Evolutionary conservation across 2,797 vertebrate genomes (phyloP).

Genomic region (Crocidura indochinensis): DNA sequence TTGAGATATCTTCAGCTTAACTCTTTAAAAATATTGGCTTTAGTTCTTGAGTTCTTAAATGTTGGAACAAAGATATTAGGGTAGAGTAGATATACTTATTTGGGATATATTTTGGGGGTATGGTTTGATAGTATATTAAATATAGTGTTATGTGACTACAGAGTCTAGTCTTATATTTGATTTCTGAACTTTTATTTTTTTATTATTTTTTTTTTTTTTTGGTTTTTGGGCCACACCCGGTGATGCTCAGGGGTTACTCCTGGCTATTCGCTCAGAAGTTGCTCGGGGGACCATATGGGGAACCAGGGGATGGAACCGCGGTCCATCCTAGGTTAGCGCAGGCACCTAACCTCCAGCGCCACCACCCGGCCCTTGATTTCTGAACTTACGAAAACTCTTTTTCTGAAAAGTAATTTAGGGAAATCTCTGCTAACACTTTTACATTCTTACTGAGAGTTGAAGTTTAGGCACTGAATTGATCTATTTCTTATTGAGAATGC

Average conservation of each 20-base stretch:
- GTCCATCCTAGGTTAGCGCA: too few relatives aligned
- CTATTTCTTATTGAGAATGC: constrained; percentile 60
- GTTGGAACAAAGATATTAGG: background rate
- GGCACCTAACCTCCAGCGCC: too few relatives aligned
- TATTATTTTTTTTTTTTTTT: too few relatives aligned
- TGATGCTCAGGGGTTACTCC: too few relatives aligned
- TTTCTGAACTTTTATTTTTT: constrained; percentile 12
- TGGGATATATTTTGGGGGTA: background rate
- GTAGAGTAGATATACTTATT: constrained; percentile 46
- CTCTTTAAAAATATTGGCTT: constrained; percentile 19
- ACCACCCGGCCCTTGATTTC: too few relatives aligned
- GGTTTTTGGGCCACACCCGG: too few relatives aligned
- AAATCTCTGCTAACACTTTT: constrained; percentile 45
- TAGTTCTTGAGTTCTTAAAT: constrained; percentile 48
- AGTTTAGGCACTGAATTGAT: constrained; percentile 62
- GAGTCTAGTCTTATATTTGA: background rate
- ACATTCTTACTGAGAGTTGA: constrained; percentile 7
- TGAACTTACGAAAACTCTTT: constrained; percentile 54
- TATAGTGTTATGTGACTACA: constrained; percentile 3
- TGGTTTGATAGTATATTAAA: constrained; percentile 47
- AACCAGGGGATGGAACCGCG: too few relatives aligned
- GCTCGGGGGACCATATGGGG: too few relatives aligned
- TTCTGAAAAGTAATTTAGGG: constrained; percentile 38
- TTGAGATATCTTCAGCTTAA: background rate
- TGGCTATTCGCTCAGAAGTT: too few relatives aligned